Conservation (phyloP, 2,888 invertebrate species). For the Congeria kusceri region DNA sequence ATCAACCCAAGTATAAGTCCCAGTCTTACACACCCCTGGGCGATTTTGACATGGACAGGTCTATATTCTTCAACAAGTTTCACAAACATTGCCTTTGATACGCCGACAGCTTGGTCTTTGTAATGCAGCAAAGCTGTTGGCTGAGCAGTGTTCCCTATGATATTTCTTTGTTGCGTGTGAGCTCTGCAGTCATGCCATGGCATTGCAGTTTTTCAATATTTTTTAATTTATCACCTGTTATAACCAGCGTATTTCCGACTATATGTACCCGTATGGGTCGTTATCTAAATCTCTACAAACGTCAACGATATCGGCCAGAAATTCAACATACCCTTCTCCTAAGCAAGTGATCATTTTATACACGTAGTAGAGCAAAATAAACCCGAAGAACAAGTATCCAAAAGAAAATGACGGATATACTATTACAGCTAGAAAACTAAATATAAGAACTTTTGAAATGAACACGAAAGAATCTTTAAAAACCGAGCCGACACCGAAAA, state of each 20-base stretch:
- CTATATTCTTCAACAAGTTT: neutral
- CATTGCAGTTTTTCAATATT: constrained; percentile 2
- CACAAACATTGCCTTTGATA: constrained; percentile 1
- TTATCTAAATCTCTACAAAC: constrained; percentile 6
- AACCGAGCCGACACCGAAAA: neutral
- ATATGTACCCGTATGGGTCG: neutral
- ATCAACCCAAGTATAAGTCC: constrained; percentile 4
- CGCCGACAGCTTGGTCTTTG: constrained; percentile 12
- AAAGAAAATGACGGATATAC: constrained; percentile 30
- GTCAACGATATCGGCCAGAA: constrained; percentile 28
- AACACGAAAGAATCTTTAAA: neutral
- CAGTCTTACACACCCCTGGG: neutral
- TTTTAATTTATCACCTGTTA: neutral
- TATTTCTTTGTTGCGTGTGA: neutral
- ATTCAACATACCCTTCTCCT: constrained; percentile 21
- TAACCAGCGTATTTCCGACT: neutral
- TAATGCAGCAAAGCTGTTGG: neutral
- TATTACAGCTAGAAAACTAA: constrained; percentile 27
- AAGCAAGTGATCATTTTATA: constrained; percentile 15
- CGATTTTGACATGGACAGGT: constrained; percentile 14
- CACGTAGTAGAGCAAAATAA: constrained; percentile 17
- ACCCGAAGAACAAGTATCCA: constrained; percentile 31
- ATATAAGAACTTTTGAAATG: constrained; percentile 3
- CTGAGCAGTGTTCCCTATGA: neutral
- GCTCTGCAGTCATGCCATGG: neutral